Conservation (phyloP, 2,113 vertebrate species). For the Melanotaenia duboulayi region DNA sequence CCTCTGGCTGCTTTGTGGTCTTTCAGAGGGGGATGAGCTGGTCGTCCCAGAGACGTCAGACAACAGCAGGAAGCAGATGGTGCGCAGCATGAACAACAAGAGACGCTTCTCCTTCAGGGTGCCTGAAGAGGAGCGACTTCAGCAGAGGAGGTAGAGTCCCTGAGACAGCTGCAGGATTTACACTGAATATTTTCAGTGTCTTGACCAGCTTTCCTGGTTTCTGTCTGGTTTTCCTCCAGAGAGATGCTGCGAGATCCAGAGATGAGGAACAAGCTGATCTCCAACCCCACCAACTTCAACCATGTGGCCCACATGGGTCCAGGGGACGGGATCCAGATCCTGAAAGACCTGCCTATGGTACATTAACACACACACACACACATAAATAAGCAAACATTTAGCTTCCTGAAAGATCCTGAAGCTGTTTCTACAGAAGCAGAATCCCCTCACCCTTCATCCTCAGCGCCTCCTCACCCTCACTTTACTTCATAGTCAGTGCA, state of each 20-base stretch:
- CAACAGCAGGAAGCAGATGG: conserved; percentile 98
- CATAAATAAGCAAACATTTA: too few relatives aligned
- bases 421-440: too few relatives aligned
- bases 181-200: too few relatives aligned
- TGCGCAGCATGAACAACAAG: conserved; percentile 97
- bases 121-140: conserved; percentile 95
- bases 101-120: conserved; percentile 96
- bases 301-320: conserved; percentile 99
- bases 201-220: background rate
- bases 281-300: conserved; percentile 99
- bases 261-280: conserved; percentile 99
- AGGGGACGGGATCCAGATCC: conserved; percentile 98
- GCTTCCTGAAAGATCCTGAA: too few relatives aligned
- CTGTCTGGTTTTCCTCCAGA: conserved; percentile 79
- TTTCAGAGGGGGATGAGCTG: conserved; percentile 95
- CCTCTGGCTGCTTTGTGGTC: conserved; percentile 11
- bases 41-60: conserved; percentile 97
- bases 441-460: background rate
- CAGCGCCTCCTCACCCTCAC: background rate
- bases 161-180: too few relatives aligned
- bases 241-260: conserved; percentile 99
- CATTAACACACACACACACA: too few relatives aligned
- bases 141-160: conserved; percentile 89
- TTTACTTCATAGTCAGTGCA: conserved; percentile 1
- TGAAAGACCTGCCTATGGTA: conserved; percentile 98